Conservation (phyloP, 2,113 vertebrate genomes). For the Boleophthalmus pectinirostris region DNA sequence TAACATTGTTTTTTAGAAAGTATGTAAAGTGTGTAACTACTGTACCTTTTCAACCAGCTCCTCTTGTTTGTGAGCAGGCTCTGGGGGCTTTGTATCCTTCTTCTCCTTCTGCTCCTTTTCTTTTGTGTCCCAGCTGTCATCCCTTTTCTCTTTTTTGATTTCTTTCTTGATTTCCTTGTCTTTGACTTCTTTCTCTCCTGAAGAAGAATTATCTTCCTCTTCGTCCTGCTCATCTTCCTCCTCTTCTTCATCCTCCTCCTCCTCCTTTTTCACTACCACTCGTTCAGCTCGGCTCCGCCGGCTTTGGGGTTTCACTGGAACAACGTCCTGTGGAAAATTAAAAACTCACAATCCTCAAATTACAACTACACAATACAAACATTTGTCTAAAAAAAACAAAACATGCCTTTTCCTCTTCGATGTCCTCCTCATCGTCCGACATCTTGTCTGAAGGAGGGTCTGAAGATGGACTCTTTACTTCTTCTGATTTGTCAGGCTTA, state of each 20-base stretch:
- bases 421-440: conserved; percentile 88
- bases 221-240: conserved; percentile 75
- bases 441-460: conserved; percentile 86
- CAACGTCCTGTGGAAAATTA: conserved; percentile 73
- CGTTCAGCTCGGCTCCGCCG: conserved; percentile 84
- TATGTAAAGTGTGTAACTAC: conserved; percentile 26
- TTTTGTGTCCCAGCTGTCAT: conserved; percentile 85
- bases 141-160: conserved; percentile 85
- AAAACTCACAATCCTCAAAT: neutral
- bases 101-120: conserved; percentile 89
- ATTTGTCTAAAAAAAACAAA: neutral
- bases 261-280: conserved; percentile 65
- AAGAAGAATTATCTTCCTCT: conserved; percentile 64
- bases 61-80: conserved; percentile 84
- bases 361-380: neutral
- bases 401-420: conserved; percentile 72
- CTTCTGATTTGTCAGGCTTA: conserved; percentile 86
- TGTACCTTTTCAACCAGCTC: conserved; percentile 82
- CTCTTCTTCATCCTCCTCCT: conserved; percentile 61
- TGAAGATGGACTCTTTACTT: conserved; percentile 92
- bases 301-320: conserved; percentile 78
- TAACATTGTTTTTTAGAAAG: neutral
- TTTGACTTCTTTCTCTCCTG: conserved; percentile 82
- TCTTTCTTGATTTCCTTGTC: conserved; percentile 84
- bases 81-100: conserved; percentile 83